Evolutionary conservation across 2,113 vertebrate genomes (phyloP).

Genomic region (Hippocampus abdominalis): DNA sequence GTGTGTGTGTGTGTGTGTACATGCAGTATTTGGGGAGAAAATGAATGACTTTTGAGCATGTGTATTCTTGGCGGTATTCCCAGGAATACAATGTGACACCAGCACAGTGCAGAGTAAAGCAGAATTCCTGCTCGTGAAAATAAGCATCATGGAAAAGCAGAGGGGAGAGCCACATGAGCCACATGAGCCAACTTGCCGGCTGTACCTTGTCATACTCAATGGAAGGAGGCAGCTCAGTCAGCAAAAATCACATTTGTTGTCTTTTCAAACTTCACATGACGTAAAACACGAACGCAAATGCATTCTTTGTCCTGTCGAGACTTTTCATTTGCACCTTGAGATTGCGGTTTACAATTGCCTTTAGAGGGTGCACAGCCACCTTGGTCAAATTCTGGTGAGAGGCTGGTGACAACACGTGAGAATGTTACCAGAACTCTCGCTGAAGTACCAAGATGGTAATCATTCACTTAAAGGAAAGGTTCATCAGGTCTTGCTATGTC

Average conservation of each 20-base stretch:
- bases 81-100: conserved; percentile 64
- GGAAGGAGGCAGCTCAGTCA: conserved; percentile 6
- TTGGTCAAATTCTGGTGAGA: neutral
- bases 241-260: neutral
- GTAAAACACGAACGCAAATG: neutral
- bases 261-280: neutral
- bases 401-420: neutral
- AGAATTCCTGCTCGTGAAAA: conserved; percentile 65
- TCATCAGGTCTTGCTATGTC: neutral
- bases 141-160: conserved; percentile 54
- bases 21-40: conserved; percentile 52
- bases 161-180: conserved; percentile 15
- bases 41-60: conserved; percentile 59
- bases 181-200: neutral
- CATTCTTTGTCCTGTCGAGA: neutral
- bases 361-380: neutral
- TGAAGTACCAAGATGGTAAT: neutral
- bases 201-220: neutral
- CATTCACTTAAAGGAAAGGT: neutral
- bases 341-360: neutral
- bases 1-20: conserved; percentile 21
- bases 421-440: neutral
- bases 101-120: conserved; percentile 57
- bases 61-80: conserved; percentile 61
- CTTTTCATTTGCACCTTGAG: neutral